Evolutionary conservation across 2,113 vertebrate genomes (phyloP).

Genomic region (Conger conger): DNA sequence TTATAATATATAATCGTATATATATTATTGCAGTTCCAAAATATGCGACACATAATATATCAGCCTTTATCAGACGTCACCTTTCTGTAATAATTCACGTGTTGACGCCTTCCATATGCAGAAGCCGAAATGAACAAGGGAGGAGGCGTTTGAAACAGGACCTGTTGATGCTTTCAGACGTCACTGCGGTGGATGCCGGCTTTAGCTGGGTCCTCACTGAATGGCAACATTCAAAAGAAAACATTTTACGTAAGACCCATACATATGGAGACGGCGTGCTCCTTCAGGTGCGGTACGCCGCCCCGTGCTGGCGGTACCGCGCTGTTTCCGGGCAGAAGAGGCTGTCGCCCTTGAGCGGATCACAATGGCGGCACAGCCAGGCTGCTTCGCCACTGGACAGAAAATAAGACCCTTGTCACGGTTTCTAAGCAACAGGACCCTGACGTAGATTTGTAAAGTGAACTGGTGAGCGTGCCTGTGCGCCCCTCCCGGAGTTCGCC

Average conservation of each 20-base stretch:
- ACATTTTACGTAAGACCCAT: not conserved
- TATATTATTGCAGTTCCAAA: too few relatives aligned
- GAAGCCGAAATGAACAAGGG: not conserved
- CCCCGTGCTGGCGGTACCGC: too few relatives aligned
- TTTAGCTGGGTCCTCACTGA: not conserved
- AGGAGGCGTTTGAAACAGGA: not conserved
- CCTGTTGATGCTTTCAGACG: not conserved
- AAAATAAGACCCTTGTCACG: constrained; percentile 40
- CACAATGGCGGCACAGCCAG: constrained; percentile 11
- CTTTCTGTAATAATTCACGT: not conserved
- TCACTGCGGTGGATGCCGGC: not conserved
- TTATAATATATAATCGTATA: too few relatives aligned
- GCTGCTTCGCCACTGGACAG: constrained; percentile 31
- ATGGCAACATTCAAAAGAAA: too few relatives aligned
- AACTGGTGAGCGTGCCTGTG: not conserved
- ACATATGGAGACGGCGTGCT: not conserved
- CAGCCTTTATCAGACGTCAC: not conserved
- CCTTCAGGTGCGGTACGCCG: not conserved
- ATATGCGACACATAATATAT: not conserved
- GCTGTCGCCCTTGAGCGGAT: constrained; percentile 21
- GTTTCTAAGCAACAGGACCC: constrained; percentile 49
- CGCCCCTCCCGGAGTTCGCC: not conserved
- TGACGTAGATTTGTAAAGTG: constrained; percentile 35
- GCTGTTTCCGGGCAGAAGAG: constrained; percentile 10
- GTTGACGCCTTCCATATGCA: not conserved